Base-by-base conservation (phyloP, 2,888 invertebrate species). In the Cyrtodaria siliqua region DNA sequence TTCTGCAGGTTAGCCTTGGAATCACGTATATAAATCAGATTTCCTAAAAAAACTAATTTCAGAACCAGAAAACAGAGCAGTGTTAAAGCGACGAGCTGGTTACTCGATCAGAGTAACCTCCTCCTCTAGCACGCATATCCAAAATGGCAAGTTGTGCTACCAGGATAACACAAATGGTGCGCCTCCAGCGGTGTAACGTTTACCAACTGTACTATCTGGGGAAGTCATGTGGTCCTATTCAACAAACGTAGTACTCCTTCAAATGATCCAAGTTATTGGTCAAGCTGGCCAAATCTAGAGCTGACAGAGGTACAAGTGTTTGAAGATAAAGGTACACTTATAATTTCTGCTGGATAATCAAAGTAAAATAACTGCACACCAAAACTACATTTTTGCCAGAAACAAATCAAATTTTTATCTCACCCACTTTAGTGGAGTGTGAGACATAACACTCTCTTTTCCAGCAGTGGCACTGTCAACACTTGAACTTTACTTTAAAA, bases 271-370 rank as follows among this genome's bases (percentile, higher is more conserved):
- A 23, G 12, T 42, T 18, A 24, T 2, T 73, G 66, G 61, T 78
- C 78, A 4, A 55, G 33, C 4, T 62, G 23, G n/a, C 72, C 78
- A 26, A 68, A 78, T 56, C 52, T 78, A 8, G 56, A 69, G 9
- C 23, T 78, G 23, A 26, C 61, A 8, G 78, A 78, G 27, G 66
- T 78, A 2, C 42, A 72, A 38, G 64, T 78, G 6, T 20, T 66
- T 6, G 69, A 52, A 23, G 69, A 69, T 8, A 44, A 26, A 69
- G 78, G 78, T 78, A 69, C 27, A 33, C 14, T 38, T 38, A n/a
- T 12, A 33, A 18, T 12, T 8, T 6, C 27, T 9, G 27, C 9
- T 14, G 12, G 24, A 26, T 53, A 26, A n/a, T 49, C n/a, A n/a
- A n/a, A n/a, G n/a, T n/a, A n/a, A n/a, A n/a, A n/a, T n/a, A n/a